phyloP scores from a whole-genome alignment of 2,888 invertebrate species.

The Caenorhabditis plicata region DNA sequence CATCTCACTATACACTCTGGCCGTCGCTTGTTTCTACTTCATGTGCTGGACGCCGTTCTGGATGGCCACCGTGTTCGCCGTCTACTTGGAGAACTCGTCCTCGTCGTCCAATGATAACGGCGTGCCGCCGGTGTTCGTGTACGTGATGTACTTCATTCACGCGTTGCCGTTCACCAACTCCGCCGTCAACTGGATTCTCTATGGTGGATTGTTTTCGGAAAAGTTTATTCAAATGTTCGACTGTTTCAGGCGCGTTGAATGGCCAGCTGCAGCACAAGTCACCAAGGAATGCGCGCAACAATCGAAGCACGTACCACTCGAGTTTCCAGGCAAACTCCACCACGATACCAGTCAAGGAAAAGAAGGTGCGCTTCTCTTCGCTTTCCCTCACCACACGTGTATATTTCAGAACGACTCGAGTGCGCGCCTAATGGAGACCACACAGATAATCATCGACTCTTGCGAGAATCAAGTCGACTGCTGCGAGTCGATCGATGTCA shows the following conservation, averaged over 20 bases:
- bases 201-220: constrained; percentile 40
- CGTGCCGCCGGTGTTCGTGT: constrained; percentile 60
- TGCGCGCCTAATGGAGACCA: too few relatives aligned
- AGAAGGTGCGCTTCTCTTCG: constrained; percentile 11
- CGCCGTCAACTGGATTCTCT: constrained; percentile 63
- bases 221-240: not conserved
- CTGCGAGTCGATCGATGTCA: constrained; percentile 14
- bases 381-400: too few relatives aligned
- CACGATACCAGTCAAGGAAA: not conserved
- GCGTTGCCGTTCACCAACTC: constrained; percentile 64
- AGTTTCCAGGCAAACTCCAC: constrained; percentile 21
- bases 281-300: constrained; percentile 21
- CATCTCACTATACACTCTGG: constrained; percentile 62
- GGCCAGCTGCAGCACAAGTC: constrained; percentile 56
- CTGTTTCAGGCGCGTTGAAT: constrained; percentile 55
- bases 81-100: constrained; percentile 59
- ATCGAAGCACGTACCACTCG: too few relatives aligned
- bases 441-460: too few relatives aligned
- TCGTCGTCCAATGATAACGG: constrained; percentile 36
- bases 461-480: too few relatives aligned
- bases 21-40: constrained; percentile 64
- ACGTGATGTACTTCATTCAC: constrained; percentile 64
- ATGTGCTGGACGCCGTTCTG: constrained; percentile 63
- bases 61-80: constrained; percentile 62
- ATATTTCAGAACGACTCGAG: too few relatives aligned